Base-by-base conservation (phyloP, 2,888 invertebrate species). In the Punctoribates punctum region DNA sequence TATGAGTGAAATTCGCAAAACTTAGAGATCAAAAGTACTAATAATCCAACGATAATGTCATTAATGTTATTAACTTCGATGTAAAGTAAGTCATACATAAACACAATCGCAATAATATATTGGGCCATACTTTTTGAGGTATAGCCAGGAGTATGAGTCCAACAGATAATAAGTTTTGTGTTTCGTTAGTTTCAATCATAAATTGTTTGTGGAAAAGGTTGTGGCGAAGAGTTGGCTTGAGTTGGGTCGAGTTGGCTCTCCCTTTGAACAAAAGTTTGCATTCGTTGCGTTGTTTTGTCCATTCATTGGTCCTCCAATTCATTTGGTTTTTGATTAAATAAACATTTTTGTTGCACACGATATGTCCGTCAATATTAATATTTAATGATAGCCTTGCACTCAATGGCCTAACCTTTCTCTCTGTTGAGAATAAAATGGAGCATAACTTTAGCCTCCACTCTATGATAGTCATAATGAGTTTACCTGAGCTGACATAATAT, bases 271-370 rank as follows among this genome's bases (percentile, higher is more conserved):
- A 5, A 34, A 34, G 34, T 34, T 34, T 34, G 34, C 34, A 34
- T 34, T 34, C 34, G 34, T 34, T 34, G 34, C 34, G 34, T 34
- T 34, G 34, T 34, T 34, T 20, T 54, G 54, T 54, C 54, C 54
- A 54, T 54, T 54, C 54, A 54, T 34, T 67, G 34, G 3, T 8
- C 17, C 13, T n/a, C 6, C 25, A 38, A 67, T 67, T 20, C 38
- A 67, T 67, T 67, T 20, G 38, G 8, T 27, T 60, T 67, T 29
- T 67, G 67, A 67, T 67, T 67, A 67, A 67, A 67, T 67, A 67
- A 67, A 67, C 67, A 67, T 67, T 67, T 65, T 67, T 38, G 38
- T 67, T 67, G 67, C 67, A 67, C 67, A 67, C 67, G 67, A 67
- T 20, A 67, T 67, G 67, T 67, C 67, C 34, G 67, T 67, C 67